Conservation (phyloP, 2,113 vertebrate species). For the Erinaceus europaeus region DNA sequence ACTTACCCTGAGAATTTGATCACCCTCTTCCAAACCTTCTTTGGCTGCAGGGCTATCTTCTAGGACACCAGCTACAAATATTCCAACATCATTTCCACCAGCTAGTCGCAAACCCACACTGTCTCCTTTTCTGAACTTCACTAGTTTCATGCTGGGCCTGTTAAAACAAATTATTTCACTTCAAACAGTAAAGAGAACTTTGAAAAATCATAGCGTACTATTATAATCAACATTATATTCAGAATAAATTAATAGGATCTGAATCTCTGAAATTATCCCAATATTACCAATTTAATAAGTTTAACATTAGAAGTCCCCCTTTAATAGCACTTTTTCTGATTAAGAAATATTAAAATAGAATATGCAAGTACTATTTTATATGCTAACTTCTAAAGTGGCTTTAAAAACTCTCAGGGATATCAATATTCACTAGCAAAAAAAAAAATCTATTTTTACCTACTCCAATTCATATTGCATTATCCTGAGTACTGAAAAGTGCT, state of each 20-base stretch:
- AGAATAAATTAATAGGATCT: background rate
- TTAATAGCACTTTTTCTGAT: background rate
- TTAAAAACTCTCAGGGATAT: conserved; percentile 23
- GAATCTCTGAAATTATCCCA: background rate
- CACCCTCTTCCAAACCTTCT: conserved; percentile 98
- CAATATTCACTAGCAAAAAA: too few relatives aligned
- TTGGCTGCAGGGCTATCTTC: conserved; percentile 98
- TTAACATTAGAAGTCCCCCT: background rate
- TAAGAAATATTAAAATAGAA: background rate
- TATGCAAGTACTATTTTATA: background rate
- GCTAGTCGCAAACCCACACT: conserved; percentile 98
- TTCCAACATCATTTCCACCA: conserved; percentile 98
- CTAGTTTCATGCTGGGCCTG: conserved; percentile 99
- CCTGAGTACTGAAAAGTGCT: too few relatives aligned
- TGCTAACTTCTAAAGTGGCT: conserved; percentile 4
- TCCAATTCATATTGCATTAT: background rate
- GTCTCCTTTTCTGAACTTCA: conserved; percentile 99
- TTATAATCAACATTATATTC: conserved; percentile 8
- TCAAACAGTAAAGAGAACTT: conserved; percentile 34
- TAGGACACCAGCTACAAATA: conserved; percentile 97
- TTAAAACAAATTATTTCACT: conserved; percentile 61
- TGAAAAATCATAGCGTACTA: background rate
- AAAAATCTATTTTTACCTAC: too few relatives aligned
- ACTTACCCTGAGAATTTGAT: conserved; percentile 99
- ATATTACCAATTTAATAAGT: background rate